A percentile compares a stretch with the other conserved stretches of the same genome.
Conservation (phyloP, 2,888 invertebrate genomes). For the Lobophora halterata region DNA sequence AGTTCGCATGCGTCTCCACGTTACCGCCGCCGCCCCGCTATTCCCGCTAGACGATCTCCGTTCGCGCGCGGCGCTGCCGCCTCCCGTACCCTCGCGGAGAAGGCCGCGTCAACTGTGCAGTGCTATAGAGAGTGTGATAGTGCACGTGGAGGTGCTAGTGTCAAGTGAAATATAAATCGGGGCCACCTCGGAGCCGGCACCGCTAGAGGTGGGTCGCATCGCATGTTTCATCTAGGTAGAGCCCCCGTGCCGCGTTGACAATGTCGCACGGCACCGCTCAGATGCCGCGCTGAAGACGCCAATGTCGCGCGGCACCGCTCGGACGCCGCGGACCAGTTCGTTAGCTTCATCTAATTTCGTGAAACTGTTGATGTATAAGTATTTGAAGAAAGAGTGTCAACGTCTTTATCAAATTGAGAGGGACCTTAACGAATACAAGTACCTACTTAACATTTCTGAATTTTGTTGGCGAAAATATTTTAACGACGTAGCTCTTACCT, state of each 20-base stretch:
- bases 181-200: slow-evolving; percentile 57
- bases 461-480: slow-evolving; percentile 2
- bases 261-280: too few relatives aligned
- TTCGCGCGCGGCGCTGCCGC: slow-evolving; percentile 43
- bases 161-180: slow-evolving; percentile 51
- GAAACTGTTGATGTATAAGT: slow-evolving; percentile 12
- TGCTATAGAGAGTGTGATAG: slow-evolving; percentile 42
- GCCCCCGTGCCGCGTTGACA: slow-evolving; percentile 23
- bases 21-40: slow-evolving; percentile 8
- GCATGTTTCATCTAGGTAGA: slow-evolving; percentile 41
- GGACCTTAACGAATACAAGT: slow-evolving; percentile 2
- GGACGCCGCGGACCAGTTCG: slow-evolving; percentile 31
- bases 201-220: slow-evolving; percentile 56
- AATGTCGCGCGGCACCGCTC: too few relatives aligned
- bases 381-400: slow-evolving; percentile 20
- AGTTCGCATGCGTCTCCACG: slow-evolving; percentile 26
- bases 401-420: slow-evolving; percentile 12
- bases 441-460: slow-evolving; percentile 9
- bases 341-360: slow-evolving; percentile 21
- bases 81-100: too few relatives aligned
- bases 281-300: too few relatives aligned
- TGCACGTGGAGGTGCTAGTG: slow-evolving; percentile 45
- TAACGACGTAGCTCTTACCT: slow-evolving; percentile 1
- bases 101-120: too few relatives aligned
- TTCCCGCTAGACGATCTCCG: slow-evolving; percentile 20